Base-by-base conservation (phyloP, 2,888 invertebrate genomes). In the Trichopoda pennipes region DNA sequence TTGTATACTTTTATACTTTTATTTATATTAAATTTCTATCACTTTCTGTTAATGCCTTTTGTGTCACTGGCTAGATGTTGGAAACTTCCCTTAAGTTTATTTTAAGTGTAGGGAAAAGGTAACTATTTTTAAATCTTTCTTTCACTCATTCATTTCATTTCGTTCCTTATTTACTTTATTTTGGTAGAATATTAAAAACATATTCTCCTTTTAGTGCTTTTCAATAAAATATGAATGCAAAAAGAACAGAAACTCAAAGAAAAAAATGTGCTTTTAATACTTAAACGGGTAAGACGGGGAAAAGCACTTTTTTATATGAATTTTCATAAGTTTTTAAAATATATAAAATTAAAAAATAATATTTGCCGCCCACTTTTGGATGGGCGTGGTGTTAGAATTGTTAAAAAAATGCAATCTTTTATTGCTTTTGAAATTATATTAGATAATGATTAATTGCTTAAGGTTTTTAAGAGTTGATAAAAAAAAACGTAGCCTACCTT, bases 11-110 rank as follows among this genome's bases (percentile, higher is more conserved):
- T 56, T 35, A 35, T 35, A 17, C 55, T 9, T 23, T 28, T 64
- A 56, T 66, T 61, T 66, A 77, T 77, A 81, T 74, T 81, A 77
- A 69, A 81, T 81, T 81, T 73, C 23, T 47, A 69, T 68, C 81
- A 77, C 69, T 74, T 64, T 72, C 44, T 28, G 44, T 58, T 69
- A 19, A 56, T 9, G 58, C 21, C 23, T 51, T 49, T 77, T 69
- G 51, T 73, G 38, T 42, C 61, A 51, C 63, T 77, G 56, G 44
- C 42, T 56, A 17, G 16, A 44, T 58, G 53, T 69, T 38, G 44
- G 23, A 68, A 66, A 47, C 72, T 47, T 47, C n/a, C n/a, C n/a
- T n/a, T 55, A 12, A 38, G 17, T 53, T 60, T 19, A 55, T 17
- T 28, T 23, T 32, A 32, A n/a, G 32, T 23, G 32, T 6, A 42